Conservation (phyloP, 2,888 invertebrate genomes). For the Mesochorus sp. region DNA sequence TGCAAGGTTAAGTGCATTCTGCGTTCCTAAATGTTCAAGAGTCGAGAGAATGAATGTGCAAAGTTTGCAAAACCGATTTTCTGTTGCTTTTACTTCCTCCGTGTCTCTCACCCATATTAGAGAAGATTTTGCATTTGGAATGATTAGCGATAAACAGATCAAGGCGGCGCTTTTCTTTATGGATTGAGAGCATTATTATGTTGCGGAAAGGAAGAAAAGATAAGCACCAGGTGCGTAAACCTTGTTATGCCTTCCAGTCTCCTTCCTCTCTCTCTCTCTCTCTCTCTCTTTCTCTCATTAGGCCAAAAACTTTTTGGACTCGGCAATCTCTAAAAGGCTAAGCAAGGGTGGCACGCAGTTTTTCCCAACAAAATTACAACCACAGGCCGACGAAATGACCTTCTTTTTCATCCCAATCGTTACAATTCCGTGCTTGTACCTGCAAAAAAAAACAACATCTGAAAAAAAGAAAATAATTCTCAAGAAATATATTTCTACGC, state of each 20-base stretch:
- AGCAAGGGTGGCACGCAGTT: conserved; percentile 55
- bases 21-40: neutral
- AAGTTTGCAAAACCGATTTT: conserved; percentile 48
- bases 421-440: conserved; percentile 15
- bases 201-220: conserved; percentile 23
- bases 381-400: neutral
- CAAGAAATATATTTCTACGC: neutral
- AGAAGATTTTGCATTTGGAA: conserved; percentile 63
- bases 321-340: conserved; percentile 50
- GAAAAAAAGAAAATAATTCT: neutral
- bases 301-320: conserved; percentile 13
- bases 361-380: conserved; percentile 10
- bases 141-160: conserved; percentile 71
- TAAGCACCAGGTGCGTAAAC: conserved; percentile 61
- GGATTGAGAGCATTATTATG: conserved; percentile 34
- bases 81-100: conserved; percentile 63
- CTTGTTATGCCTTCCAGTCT: neutral
- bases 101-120: conserved; percentile 60
- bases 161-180: conserved; percentile 29
- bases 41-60: conserved; percentile 4
- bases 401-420: conserved; percentile 5
- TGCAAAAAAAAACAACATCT: neutral
- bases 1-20: conserved; percentile 5
- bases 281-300: conserved; percentile 5
- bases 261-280: neutral